phyloP scores from a whole-genome alignment of 2,113 vertebrate species.

The Terrapene triunguis region DNA sequence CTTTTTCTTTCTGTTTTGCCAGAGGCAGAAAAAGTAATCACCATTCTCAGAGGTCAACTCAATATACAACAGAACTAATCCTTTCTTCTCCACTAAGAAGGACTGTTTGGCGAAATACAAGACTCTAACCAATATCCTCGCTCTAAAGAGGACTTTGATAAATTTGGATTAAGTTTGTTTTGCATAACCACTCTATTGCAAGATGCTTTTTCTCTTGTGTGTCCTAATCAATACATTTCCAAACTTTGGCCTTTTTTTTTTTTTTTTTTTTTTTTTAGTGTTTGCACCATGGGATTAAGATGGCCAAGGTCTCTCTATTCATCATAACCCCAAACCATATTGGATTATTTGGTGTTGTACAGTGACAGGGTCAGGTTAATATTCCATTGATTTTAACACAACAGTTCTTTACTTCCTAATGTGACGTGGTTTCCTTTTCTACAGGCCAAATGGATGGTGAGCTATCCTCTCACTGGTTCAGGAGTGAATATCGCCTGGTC shows the following conservation, averaged over 20 bases:
- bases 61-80: background rate
- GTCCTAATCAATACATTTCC: background rate
- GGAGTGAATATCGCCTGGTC: background rate
- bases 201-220: background rate
- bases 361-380: background rate
- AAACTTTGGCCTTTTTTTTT: background rate
- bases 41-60: background rate
- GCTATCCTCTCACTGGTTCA: background rate
- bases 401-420: background rate
- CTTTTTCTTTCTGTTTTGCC: background rate
- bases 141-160: background rate
- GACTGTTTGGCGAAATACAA: background rate
- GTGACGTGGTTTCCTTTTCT: background rate
- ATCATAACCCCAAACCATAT: background rate
- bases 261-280: background rate
- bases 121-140: background rate
- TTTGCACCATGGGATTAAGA: background rate
- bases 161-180: background rate
- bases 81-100: background rate
- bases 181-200: background rate
- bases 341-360: background rate
- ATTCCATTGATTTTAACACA: background rate
- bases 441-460: background rate
- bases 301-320: background rate
- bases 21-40: background rate